These are phyloP conservation scores for Ursus arctos DNA, from an alignment of 2,113 vertebrate species.

Conservation along the genomic window DNA sequence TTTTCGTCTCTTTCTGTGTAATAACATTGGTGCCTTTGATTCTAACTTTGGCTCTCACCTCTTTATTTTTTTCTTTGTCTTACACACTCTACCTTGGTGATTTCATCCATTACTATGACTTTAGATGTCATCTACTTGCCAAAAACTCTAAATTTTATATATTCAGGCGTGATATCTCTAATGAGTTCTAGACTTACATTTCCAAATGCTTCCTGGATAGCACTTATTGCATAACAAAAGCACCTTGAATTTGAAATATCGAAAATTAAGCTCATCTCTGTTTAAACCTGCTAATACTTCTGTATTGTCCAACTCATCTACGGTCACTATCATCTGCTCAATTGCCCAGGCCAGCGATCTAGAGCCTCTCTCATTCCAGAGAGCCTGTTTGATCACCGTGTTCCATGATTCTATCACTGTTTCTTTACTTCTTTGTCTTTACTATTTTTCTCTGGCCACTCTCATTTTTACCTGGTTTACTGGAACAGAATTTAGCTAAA, in stretches of 20 bases:
- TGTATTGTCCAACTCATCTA: neutral
- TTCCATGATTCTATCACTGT: neutral
- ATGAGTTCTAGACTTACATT: neutral
- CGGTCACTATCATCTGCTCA: neutral
- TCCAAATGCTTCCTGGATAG: neutral
- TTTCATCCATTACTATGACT: neutral
- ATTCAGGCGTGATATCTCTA: neutral
- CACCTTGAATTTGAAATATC: neutral
- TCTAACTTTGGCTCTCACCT: neutral
- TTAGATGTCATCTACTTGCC: neutral
- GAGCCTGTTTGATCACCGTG: neutral
- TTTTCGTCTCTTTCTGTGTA: neutral
- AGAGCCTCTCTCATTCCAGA: neutral
- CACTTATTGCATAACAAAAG: neutral
- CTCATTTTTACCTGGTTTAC: neutral
- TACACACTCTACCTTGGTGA: neutral
- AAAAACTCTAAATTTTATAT: neutral
- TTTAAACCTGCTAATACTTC: neutral
- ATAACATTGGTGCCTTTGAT: neutral
- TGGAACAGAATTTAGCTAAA: neutral
- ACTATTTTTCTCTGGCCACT: neutral
- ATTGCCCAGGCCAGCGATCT: neutral
- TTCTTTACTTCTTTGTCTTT: neutral
- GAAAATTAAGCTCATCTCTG: neutral
- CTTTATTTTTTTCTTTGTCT: neutral